Conservation (phyloP, 2,888 invertebrate species). For the Artemia sinica region DNA sequence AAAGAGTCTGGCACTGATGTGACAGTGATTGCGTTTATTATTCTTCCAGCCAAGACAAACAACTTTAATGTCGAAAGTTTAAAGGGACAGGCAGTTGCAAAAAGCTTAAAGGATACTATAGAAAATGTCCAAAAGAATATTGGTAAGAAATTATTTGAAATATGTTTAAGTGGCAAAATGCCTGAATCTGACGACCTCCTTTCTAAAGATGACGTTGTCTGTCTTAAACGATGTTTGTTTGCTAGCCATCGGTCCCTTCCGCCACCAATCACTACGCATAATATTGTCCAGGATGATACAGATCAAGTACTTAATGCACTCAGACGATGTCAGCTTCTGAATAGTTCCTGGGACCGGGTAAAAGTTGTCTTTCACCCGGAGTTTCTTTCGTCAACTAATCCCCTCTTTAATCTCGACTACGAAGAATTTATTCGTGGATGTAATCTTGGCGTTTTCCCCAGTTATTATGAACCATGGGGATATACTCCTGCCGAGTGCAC, state of each 20-base stretch:
- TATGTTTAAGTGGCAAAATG: constrained; percentile 72
- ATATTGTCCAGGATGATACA: constrained; percentile 68
- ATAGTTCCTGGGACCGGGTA: constrained; percentile 78
- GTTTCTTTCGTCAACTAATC: constrained; percentile 90
- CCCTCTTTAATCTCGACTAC: constrained; percentile 89
- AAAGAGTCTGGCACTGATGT: constrained; percentile 69
- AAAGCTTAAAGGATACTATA: constrained; percentile 82
- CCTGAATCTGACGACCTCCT: constrained; percentile 68
- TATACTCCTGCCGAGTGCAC: constrained; percentile 93
- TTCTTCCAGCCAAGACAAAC: constrained; percentile 91
- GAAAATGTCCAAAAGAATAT: constrained; percentile 76
- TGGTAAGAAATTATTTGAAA: constrained; percentile 86
- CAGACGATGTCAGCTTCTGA: constrained; percentile 80
- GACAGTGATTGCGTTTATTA: constrained; percentile 92
- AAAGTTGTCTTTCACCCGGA: constrained; percentile 99
- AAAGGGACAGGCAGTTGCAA: constrained; percentile 91
- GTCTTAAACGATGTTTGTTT: constrained; percentile 88
- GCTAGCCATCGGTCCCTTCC: constrained; percentile 68
- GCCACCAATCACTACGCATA: constrained; percentile 96
- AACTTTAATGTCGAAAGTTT: constrained; percentile 97
- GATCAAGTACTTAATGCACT: constrained; percentile 76
- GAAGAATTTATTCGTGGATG: constrained; percentile 98
- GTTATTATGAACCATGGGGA: constrained; percentile 99
- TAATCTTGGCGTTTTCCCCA: constrained; percentile 95
- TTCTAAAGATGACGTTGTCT: constrained; percentile 76